Base-by-base conservation (phyloP, 1,140 invertebrate species). In the Aphaenogaster ashmeadi region DNA sequence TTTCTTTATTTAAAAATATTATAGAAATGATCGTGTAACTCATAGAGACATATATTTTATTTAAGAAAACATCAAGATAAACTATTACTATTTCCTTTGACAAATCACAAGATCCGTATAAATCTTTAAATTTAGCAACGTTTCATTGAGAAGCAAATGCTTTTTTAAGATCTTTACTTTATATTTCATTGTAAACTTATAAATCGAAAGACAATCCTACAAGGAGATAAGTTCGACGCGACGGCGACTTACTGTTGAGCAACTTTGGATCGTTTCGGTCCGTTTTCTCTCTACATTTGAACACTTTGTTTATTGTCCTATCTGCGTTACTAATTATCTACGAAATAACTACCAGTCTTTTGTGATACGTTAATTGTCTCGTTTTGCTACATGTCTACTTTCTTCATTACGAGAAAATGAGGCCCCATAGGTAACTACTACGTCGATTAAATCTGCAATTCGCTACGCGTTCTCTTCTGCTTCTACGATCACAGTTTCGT, bases 401-500 rank as follows among this genome's bases (percentile, higher is more conserved):
- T 91, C 79, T 93, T 91, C 72, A 87, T 88, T 93, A 90, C 92
- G 72, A 92, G 92, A 94, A 93, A 89, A 93, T 92, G 93, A 95
- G 93, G 94, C 94, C 94, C 87, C 93, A 78, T 94, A 84, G 94
- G 93, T 94, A 89, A 91, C 86, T 93, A 93, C 85, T 89, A 88
- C 33, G 47, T 58, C 78, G 69, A 87, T 66, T 87, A 69, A 79
- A 91, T 64, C 85, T 88, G 90, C 60, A 52, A 90, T 90, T 85
- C 33, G 47, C 89, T 90, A 92, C 86, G 88, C 75, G 60, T 80
- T 87, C 74, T 89, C 71, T 58, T 90, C 33, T 79, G 66, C 52
- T 77, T 77, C 93, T 95, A 95, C 91, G 92, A 95, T 95, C 95
- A 95, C 95, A 95, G 95, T 94, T 92, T 94, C 94, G 91, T 92